A percentile compares a stretch with the other conserved stretches of the same genome.
phyloP scores from a whole-genome alignment of 2,113 vertebrate genomes.

The Mixornis gularis region DNA sequence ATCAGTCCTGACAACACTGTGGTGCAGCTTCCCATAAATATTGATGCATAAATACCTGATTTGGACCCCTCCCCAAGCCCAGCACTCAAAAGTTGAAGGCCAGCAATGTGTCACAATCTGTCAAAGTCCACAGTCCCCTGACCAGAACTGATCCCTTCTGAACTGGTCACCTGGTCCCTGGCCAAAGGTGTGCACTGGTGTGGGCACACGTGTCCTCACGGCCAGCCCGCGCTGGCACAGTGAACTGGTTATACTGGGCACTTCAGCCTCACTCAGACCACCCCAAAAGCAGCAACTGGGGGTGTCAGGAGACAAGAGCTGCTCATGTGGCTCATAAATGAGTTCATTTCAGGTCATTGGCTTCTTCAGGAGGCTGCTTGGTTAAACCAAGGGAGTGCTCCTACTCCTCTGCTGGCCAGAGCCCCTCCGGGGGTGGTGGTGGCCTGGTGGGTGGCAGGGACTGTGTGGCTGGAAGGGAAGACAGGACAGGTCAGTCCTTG shows the following conservation, averaged over 20 bases:
- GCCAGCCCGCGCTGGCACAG: not conserved
- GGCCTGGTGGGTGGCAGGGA: not conserved
- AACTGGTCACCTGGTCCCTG: not conserved
- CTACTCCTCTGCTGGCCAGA: not conserved
- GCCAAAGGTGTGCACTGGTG: fast-evolving
- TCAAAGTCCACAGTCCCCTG: not conserved
- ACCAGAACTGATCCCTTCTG: not conserved
- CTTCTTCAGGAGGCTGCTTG: not conserved
- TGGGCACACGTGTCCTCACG: fast-evolving
- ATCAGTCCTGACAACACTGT: not conserved
- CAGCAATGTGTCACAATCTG: not conserved
- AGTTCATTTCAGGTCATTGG: not conserved
- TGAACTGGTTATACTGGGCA: not conserved
- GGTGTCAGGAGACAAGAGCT: fast-evolving
- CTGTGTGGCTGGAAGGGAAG: conserved; percentile 3
- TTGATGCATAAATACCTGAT: conserved; percentile 32
- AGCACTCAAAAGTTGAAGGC: not conserved
- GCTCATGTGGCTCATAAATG: not conserved
- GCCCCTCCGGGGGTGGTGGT: fast-evolving
- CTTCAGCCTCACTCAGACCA: not conserved
- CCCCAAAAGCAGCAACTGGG: not conserved
- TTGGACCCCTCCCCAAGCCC: not conserved
- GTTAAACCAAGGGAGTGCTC: not conserved
- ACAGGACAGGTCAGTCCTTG: not conserved
- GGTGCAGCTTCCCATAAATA: conserved; percentile 25